Conservation (phyloP, 2,113 vertebrate species). For the Microcebus jonahi region DNA sequence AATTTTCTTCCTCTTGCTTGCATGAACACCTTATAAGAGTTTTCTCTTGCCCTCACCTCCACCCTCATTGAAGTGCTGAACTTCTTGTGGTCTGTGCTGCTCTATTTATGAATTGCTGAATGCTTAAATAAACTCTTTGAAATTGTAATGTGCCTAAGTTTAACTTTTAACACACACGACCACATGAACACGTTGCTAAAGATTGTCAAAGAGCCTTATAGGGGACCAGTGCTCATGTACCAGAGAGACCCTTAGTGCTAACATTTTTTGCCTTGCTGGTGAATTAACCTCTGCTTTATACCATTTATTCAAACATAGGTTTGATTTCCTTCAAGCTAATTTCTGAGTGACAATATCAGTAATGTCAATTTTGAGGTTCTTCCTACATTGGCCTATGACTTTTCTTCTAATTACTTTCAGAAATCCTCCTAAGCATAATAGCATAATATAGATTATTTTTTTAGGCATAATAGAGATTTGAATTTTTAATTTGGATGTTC, state of each 20-base stretch:
- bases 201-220: not conserved
- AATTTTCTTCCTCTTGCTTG: not conserved
- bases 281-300: not conserved
- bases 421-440: not conserved
- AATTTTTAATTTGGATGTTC: not conserved
- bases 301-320: not conserved
- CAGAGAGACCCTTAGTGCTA: rapidly evolving
- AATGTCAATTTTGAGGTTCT: not conserved
- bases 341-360: not conserved
- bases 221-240: too few relatives aligned
- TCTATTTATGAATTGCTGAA: not conserved
- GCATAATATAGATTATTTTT: not conserved
- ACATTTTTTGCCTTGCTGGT: not conserved
- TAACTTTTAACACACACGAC: not conserved
- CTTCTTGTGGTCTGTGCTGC: not conserved
- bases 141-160: not conserved
- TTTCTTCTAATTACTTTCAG: not conserved
- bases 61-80: not conserved
- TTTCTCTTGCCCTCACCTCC: not conserved
- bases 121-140: not conserved
- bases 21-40: not conserved
- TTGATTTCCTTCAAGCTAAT: not conserved
- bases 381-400: not conserved
- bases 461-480: not conserved
- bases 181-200: not conserved